Evolutionary conservation across 37 sponge, comb jelly and placozoan genomes (phyloP), one percentile per base, ranked within the genome.

Genomic region (Oopsacas minuta): DNA sequence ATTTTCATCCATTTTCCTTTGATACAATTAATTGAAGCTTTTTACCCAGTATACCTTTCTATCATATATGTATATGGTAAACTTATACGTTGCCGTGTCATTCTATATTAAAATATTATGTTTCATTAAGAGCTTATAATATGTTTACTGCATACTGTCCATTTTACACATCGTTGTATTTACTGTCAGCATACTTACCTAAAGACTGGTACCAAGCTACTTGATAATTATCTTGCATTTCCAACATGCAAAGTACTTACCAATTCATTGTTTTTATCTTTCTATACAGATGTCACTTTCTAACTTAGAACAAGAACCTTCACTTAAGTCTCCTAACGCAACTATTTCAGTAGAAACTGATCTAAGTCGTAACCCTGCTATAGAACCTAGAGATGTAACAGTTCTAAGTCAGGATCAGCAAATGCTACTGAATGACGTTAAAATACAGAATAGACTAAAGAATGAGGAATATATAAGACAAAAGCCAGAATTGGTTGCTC

Each of bases 201-300:
- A n/a, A n/a, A n/a, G n/a, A n/a, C n/a, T n/a, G n/a, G n/a, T n/a
- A n/a, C n/a, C n/a, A n/a, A n/a, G n/a, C n/a, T n/a, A n/a, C n/a
- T n/a, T n/a, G n/a, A n/a, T n/a, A n/a, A n/a, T n/a, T n/a, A n/a
- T n/a, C n/a, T n/a, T n/a, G n/a, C n/a, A n/a, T n/a, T n/a, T n/a
- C n/a, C n/a, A n/a, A n/a, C n/a, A n/a, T n/a, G n/a, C n/a, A n/a
- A n/a, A n/a, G n/a, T n/a, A n/a, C n/a, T 5, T 20, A 61, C 28
- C 28, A 61, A 61, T 32, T 61, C 22, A 61, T 7, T 34, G 22
- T 20, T 20, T n/a, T 61, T n/a, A n/a, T n/a, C n/a, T n/a, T n/a
- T n/a, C n/a, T n/a, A n/a, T n/a, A n/a, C n/a, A 61, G 75, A 61
- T 61, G 75, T 61, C 75, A 3, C 75, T 61, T n/a, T 34, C 75